Evolutionary conservation across 1,140 invertebrate species (phyloP).

Genomic region (Cotesia typhae): DNA sequence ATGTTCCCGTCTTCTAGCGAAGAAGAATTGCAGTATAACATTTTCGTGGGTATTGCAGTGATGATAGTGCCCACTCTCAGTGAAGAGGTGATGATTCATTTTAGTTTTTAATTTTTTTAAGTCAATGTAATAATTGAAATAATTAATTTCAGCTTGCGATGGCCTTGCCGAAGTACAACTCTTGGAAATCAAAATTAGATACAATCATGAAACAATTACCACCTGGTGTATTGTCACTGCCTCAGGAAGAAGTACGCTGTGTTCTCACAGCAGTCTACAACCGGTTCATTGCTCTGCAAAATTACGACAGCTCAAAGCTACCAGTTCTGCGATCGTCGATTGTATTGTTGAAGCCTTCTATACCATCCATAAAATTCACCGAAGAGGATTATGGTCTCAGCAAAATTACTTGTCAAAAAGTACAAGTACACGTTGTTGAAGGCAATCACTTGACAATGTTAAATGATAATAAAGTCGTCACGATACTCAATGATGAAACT

Average conservation of each 20-base stretch:
- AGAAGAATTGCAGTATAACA: slow-evolving; percentile 50
- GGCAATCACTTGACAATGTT: slow-evolving; percentile 79
- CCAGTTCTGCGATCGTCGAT: slow-evolving; percentile 68
- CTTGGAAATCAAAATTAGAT: slow-evolving; percentile 60
- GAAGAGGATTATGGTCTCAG: slow-evolving; percentile 74
- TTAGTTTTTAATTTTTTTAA: too few relatives aligned
- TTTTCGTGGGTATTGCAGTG: slow-evolving; percentile 50
- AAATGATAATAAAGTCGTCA: slow-evolving; percentile 70
- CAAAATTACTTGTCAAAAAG: slow-evolving; percentile 45
- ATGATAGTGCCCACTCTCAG: slow-evolving; percentile 32
- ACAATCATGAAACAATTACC: slow-evolving; percentile 41
- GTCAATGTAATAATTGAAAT: slow-evolving; percentile 10
- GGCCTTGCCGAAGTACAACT: slow-evolving; percentile 57
- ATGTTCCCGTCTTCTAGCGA: slow-evolving; percentile 37
- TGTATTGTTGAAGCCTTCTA: slow-evolving; percentile 71
- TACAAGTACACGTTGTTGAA: slow-evolving; percentile 46
- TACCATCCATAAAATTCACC: slow-evolving; percentile 60
- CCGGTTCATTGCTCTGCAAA: slow-evolving; percentile 67
- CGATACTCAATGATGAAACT: slow-evolving; percentile 69
- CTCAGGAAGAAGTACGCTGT: slow-evolving; percentile 57
- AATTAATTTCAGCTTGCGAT: slow-evolving; percentile 51
- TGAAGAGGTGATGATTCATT: slow-evolving; percentile 44
- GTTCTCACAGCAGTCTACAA: slow-evolving; percentile 67
- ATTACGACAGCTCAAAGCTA: slow-evolving; percentile 58
- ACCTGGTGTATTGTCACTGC: slow-evolving; percentile 29